A percentile compares a stretch with the other conserved stretches of the same genome.
phyloP scores from a whole-genome alignment of 1,140 invertebrate species.

The Achatina immaculata region DNA sequence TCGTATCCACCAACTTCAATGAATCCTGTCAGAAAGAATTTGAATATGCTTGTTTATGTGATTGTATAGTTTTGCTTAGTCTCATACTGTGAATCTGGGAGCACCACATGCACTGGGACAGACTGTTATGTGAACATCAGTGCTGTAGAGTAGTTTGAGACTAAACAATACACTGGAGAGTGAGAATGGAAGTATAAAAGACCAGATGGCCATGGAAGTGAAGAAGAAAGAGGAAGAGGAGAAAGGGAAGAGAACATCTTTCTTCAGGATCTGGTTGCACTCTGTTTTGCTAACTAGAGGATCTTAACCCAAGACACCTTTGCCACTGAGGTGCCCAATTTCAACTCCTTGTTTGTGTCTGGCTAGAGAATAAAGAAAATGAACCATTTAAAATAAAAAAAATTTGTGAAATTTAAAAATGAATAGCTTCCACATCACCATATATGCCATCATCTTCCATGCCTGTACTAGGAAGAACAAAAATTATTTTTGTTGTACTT shows the following conservation, averaged over 20 bases:
- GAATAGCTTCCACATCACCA: no score
- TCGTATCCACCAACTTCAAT: conserved; percentile 72
- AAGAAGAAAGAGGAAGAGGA: no score
- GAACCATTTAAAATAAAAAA: no score
- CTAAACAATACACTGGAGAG: neutral
- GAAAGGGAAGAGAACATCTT: no score
- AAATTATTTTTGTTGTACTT: no score
- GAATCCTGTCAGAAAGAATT: conserved; percentile 68
- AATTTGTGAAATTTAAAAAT: no score
- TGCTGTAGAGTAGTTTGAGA: neutral
- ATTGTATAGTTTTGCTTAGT: neutral
- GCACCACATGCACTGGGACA: neutral
- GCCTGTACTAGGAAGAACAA: no score
- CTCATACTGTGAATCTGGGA: neutral
- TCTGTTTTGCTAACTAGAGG: no score
- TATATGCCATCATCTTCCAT: no score
- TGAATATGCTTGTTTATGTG: neutral
- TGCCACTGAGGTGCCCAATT: neutral
- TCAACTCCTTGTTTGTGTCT: no score
- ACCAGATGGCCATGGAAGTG: neutral
- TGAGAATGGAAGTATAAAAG: neutral
- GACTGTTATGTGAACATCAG: neutral
- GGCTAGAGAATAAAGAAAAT: no score
- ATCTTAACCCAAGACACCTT: neutral
- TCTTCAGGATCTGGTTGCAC: no score